Base-by-base conservation (phyloP, 2,797 vertebrate species). In the Miichthys miiuy region DNA sequence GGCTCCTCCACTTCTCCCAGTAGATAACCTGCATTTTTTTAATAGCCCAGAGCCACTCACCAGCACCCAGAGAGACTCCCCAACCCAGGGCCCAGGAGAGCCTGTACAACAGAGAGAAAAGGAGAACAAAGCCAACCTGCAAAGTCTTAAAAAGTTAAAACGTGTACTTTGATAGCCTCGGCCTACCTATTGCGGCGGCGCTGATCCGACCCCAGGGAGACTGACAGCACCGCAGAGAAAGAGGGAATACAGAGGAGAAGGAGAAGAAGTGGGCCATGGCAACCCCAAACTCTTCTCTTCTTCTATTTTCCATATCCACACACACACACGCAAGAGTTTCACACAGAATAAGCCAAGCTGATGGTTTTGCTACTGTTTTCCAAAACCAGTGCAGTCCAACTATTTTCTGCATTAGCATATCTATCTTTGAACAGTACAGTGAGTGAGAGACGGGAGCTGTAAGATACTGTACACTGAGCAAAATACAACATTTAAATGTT, bases 71-170 rank as follows among this genome's bases (percentile, higher is more conserved):
- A 93, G 93, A 94, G 89, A 91, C 91, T 90, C 75, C 89, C 91
- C 91, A 90, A 91, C 89, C 88, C 88, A 88, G 82, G 89, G 82
- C 93, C 93, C 94, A 90, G 68, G 95, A 95, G 94, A 94, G 85
- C 85, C 86, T 11, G 68, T 87, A 91, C 90, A 92, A 93, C 90
- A 93, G 84, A 92, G 91, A 90, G 88, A 82, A 86, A 90, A 92
- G 83, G 82, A 94, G 93, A 95, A 95, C 94, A 95, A 94, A 95
- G 93, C 90, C 89, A 95, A 93, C 94, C 93, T 94, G 93, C 88
- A 93, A 95, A 95, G 94, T 95, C 92, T 93, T 92, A 91, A 94
- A 95, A 95, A 95, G 94, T 95, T 94, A 94, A 96, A 95, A 92
- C 92, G 74, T 89, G 88, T 92, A 93, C 94, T 95, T 94, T 95